phyloP scores from a whole-genome alignment of 2,888 invertebrate genomes.

The Aphrophora alni region DNA sequence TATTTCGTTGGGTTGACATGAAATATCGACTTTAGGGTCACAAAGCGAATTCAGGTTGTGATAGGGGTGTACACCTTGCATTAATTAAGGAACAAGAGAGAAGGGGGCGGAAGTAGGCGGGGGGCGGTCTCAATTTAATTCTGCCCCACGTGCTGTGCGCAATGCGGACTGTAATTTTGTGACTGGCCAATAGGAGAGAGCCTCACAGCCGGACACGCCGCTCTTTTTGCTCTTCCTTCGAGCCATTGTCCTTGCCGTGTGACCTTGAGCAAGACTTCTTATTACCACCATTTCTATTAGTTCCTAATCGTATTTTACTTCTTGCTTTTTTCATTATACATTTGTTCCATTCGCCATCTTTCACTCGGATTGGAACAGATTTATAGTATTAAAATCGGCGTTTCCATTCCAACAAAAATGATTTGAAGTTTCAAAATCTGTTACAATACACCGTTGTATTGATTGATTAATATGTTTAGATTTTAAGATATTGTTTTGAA shows the following conservation, averaged over 20 bases:
- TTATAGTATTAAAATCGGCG: not conserved
- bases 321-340: not conserved
- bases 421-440: not conserved
- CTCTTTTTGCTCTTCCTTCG: conserved; percentile 27
- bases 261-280: conserved; percentile 25
- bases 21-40: conserved; percentile 5
- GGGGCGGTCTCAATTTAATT: conserved; percentile 9
- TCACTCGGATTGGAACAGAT: not conserved
- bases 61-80: conserved; percentile 9
- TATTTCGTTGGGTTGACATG: conserved; percentile 4
- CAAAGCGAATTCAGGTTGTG: conserved; percentile 6
- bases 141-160: conserved; percentile 9
- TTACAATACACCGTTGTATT: too few relatives aligned
- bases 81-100: not conserved
- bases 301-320: not conserved
- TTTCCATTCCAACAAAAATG: not conserved
- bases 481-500: too few relatives aligned
- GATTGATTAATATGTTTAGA: too few relatives aligned
- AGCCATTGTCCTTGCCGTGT: conserved; percentile 33
- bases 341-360: not conserved
- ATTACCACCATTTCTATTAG: conserved; percentile 4
- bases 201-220: not conserved
- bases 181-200: conserved; percentile 1
- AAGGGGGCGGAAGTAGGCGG: conserved; percentile 9
- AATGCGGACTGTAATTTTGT: conserved; percentile 6